These are phyloP conservation scores for Mactra quadrangularis DNA, from an alignment of 1,140 invertebrate species.

Conservation along the genomic window DNA sequence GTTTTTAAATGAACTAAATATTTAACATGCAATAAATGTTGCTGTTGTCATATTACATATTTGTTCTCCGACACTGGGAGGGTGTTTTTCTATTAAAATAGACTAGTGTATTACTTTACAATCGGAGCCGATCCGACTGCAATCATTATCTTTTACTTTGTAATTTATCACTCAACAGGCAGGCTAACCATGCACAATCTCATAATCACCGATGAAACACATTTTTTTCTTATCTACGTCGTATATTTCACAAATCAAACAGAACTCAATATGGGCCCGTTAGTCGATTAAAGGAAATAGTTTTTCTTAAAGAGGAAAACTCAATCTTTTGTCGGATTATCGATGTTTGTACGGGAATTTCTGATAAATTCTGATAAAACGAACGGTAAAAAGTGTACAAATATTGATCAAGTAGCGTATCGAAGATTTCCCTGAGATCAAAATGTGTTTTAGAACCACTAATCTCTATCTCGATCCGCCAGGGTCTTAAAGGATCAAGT, in stretches of 20 bases:
- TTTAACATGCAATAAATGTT: not conserved
- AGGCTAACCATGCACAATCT: not conserved
- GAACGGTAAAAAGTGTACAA: constrained; percentile 48
- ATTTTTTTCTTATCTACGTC: constrained; percentile 34
- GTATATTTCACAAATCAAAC: constrained; percentile 50
- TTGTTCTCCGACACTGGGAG: constrained; percentile 1
- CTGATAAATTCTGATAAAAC: constrained; percentile 54
- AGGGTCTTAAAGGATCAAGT: constrained; percentile 41
- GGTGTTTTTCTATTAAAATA: constrained; percentile 25
- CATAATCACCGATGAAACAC: constrained; percentile 24
- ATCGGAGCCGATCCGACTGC: not conserved
- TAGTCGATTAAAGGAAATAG: constrained; percentile 50
- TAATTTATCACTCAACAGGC: constrained; percentile 38
- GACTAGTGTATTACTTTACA: constrained; percentile 21
- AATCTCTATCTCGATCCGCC: constrained; percentile 44
- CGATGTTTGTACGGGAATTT: constrained; percentile 48
- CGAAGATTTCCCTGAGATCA: constrained; percentile 39
- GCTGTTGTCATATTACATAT: constrained; percentile 8
- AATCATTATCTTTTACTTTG: constrained; percentile 35
- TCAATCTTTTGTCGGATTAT: constrained; percentile 42
- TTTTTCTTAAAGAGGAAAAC: constrained; percentile 36
- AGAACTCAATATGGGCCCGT: constrained; percentile 25
- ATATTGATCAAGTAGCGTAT: constrained; percentile 58
- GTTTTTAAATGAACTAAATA: not conserved
- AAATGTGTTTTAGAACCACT: constrained; percentile 55